Conservation (phyloP, 2,888 invertebrate species). For the Heliconius ethilla region DNA sequence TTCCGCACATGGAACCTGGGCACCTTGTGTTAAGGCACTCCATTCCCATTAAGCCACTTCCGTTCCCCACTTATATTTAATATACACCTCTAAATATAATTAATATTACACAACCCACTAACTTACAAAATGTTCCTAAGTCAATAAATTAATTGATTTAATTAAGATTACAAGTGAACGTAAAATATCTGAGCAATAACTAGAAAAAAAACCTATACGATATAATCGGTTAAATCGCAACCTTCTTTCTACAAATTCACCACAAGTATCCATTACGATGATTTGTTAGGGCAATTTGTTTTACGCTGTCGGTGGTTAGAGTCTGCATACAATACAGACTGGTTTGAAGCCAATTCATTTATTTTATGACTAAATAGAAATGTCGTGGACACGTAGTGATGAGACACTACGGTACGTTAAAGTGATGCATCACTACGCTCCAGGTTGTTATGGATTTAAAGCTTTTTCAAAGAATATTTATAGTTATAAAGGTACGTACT, state of each 20-base stretch:
- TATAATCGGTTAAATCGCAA: constrained; percentile 40
- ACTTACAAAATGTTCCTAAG: not conserved
- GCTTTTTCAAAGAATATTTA: not conserved
- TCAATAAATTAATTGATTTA: constrained; percentile 24
- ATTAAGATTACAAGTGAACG: constrained; percentile 30
- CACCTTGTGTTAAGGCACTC: too few relatives aligned
- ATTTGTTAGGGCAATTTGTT: constrained; percentile 45
- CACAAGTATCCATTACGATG: constrained; percentile 44
- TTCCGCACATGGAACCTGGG: too few relatives aligned
- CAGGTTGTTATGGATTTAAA: not conserved
- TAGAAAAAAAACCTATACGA: constrained; percentile 33
- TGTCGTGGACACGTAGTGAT: not conserved
- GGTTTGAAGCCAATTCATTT: not conserved
- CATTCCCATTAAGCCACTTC: not conserved
- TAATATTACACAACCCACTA: not conserved
- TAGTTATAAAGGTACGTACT: not conserved
- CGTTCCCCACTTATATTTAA: not conserved
- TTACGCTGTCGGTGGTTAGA: constrained; percentile 31
- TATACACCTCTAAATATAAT: too few relatives aligned
- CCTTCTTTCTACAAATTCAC: constrained; percentile 41
- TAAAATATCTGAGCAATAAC: constrained; percentile 32
- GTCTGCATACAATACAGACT: constrained; percentile 20
- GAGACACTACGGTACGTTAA: not conserved
- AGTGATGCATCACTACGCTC: not conserved
- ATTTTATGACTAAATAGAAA: not conserved